Percentiles rank a stretch among this genome's conserved stretches.
These are phyloP conservation scores for Strix occidentalis DNA, from an alignment of 2,797 vertebrate species.

Conservation along the genomic window DNA sequence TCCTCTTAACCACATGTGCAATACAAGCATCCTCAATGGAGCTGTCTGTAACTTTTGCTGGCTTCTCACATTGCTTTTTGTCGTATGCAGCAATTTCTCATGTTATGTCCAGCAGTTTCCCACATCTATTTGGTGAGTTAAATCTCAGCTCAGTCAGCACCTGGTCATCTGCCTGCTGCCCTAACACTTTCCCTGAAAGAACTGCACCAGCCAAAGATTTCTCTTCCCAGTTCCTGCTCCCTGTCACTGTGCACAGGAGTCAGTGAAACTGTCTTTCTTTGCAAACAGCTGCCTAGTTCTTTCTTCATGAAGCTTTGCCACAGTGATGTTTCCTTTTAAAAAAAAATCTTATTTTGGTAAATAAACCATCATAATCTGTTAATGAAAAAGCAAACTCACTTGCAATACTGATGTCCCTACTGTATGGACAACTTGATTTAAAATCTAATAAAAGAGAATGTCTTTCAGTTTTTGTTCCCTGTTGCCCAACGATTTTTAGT, in stretches of 20 bases:
- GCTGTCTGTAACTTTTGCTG: background rate
- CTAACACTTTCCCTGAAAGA: background rate
- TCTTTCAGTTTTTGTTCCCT: background rate
- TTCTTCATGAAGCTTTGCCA: background rate
- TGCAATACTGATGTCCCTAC: background rate
- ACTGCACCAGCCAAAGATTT: background rate
- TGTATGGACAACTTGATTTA: background rate
- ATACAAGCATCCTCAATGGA: background rate
- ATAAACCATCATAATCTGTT: background rate
- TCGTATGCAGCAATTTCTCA: background rate
- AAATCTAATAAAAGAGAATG: background rate
- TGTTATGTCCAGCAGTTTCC: background rate
- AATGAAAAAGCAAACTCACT: background rate
- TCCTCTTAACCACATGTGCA: background rate
- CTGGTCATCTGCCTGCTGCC: background rate
- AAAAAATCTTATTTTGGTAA: background rate
- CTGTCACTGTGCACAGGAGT: background rate
- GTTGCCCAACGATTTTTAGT: background rate
- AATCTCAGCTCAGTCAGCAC: background rate
- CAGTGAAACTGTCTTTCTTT: background rate
- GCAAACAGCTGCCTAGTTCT: background rate
- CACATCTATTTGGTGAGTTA: background rate
- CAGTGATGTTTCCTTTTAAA: background rate
- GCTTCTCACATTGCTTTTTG: background rate
- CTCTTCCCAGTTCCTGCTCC: background rate